These are phyloP conservation scores for Morpho deidamia DNA, from an alignment of 2,888 invertebrate genomes.

Conservation along the genomic window DNA sequence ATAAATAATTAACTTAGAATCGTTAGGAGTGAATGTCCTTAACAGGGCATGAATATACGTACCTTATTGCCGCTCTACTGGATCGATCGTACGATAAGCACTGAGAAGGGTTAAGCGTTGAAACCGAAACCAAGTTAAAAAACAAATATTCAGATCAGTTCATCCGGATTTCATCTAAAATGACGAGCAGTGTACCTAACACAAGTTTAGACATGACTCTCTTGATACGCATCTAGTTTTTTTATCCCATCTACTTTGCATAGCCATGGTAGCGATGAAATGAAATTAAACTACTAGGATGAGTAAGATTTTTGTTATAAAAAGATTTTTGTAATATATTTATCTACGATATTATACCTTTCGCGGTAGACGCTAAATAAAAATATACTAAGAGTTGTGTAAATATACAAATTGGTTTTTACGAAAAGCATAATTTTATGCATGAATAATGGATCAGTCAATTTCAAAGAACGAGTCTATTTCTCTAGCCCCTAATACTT, in stretches of 20 bases:
- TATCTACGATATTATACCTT: constrained; percentile 30
- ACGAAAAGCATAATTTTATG: constrained; percentile 30
- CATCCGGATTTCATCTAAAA: constrained; percentile 58
- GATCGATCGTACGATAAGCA: constrained; percentile 57
- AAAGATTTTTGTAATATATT: constrained; percentile 45
- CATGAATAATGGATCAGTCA: constrained; percentile 25
- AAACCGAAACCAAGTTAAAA: constrained; percentile 67
- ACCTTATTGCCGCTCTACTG: constrained; percentile 19
- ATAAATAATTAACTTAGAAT: too few relatives aligned
- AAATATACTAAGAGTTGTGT: constrained; percentile 17
- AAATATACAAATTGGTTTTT: constrained; percentile 24
- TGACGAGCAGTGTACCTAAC: constrained; percentile 45
- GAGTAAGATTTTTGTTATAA: constrained; percentile 50
- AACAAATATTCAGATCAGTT: constrained; percentile 59
- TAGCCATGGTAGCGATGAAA: constrained; percentile 37
- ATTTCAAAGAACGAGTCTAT: constrained; percentile 21
- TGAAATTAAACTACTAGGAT: constrained; percentile 48
- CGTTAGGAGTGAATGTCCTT: neutral
- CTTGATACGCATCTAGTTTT: constrained; percentile 50
- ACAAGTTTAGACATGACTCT: constrained; percentile 68
- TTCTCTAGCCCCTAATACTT: constrained; percentile 19
- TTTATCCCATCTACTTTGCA: constrained; percentile 56
- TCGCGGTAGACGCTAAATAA: constrained; percentile 33
- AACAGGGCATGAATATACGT: constrained; percentile 22
- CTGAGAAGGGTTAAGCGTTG: constrained; percentile 67